Percentiles rank a stretch among this genome's conserved stretches.
Conservation (phyloP, 2,797 vertebrate genomes). For the Dipus sagitta region DNA sequence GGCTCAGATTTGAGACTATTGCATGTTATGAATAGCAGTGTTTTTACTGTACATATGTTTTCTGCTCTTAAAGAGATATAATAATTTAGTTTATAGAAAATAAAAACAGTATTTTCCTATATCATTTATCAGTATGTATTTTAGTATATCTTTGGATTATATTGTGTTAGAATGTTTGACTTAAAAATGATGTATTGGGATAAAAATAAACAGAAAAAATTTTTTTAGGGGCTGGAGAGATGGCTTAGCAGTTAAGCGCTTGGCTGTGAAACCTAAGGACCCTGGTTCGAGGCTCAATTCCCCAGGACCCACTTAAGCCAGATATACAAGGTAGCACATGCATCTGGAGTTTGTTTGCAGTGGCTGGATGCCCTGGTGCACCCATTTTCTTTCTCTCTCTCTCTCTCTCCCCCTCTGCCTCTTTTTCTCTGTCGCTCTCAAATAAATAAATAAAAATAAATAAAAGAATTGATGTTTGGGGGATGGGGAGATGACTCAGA, state of each 20-base stretch:
- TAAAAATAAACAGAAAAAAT: no score
- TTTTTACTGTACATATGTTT: background rate
- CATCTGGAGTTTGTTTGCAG: no score
- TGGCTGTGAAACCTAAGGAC: no score
- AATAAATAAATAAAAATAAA: no score
- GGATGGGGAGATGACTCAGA: background rate
- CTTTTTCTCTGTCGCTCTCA: no score
- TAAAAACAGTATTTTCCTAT: background rate
- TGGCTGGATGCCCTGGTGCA: no score
- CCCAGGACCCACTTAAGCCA: no score
- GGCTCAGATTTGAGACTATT: background rate
- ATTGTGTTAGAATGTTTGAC: background rate
- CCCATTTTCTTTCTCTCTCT: no score
- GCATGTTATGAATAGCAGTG: fast-evolving
- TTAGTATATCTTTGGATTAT: background rate
- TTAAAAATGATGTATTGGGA: background rate
- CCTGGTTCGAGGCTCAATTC: no score
- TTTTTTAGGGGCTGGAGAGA: background rate
- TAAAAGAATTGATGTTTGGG: no score
- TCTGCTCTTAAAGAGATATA: background rate
- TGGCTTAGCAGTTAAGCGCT: background rate
- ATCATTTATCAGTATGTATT: background rate
- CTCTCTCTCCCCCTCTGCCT: no score
- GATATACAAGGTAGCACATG: no score
- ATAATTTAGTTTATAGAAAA: background rate